Conservation (phyloP, 1,140 invertebrate species). For the Solenopsis fugax region DNA sequence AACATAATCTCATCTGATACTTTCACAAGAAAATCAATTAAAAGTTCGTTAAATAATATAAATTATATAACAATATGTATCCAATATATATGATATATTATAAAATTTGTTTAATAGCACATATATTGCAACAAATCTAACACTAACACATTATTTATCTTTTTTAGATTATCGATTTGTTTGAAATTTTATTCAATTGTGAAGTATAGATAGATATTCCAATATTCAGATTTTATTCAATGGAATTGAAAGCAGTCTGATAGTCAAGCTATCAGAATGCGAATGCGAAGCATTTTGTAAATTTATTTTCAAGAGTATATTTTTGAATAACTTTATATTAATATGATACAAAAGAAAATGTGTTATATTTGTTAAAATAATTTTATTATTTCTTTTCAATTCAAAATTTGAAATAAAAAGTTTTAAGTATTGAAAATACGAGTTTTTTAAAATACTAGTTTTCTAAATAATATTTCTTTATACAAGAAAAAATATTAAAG, state of each 20-base stretch:
- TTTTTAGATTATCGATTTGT: conserved; percentile 24
- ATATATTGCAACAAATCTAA: conserved; percentile 5
- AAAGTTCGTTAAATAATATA: conserved; percentile 7
- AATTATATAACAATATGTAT: conserved; percentile 1
- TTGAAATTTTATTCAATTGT: conserved; percentile 39
- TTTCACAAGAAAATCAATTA: not conserved
- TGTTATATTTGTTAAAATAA: not conserved
- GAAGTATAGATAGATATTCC: not conserved
- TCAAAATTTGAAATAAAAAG: not conserved
- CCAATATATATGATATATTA: not conserved
- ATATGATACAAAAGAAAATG: not conserved
- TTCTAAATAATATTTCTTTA: not conserved
- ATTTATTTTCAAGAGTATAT: conserved; percentile 4
- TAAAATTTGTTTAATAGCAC: not conserved
- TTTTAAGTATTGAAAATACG: not conserved
- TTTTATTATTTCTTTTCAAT: not conserved
- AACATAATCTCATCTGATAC: not conserved
- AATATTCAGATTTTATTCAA: conserved; percentile 53
- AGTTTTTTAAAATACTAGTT: not conserved
- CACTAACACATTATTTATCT: not conserved
- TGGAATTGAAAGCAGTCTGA: conserved; percentile 38
- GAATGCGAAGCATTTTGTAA: conserved; percentile 22
- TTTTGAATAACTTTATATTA: not conserved
- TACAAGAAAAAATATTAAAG: not conserved
- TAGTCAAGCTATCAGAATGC: conserved; percentile 30